phyloP scores from a whole-genome alignment of 92 coral and sea anemone genomes.

The Porites cylindrica region DNA sequence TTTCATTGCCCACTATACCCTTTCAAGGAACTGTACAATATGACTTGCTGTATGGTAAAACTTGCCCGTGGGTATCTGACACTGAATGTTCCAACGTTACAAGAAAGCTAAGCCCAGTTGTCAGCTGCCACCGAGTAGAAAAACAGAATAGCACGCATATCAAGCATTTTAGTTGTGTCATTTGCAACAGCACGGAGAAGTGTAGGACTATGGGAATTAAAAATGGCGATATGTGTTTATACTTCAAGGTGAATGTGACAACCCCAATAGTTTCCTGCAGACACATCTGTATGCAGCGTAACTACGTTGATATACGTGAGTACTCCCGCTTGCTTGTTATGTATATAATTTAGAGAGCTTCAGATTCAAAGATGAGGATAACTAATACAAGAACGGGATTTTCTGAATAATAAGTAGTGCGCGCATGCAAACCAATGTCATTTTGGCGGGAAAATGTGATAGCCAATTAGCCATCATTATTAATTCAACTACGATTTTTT shows the following conservation, averaged over 20 bases:
- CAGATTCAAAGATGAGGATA: no score
- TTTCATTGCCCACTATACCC: constrained; percentile 1
- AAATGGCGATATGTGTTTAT: not conserved
- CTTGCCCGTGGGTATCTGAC: not conserved
- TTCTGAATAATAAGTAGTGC: no score
- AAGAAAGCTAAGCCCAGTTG: not conserved
- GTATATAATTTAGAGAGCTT: no score
- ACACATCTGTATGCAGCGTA: not conserved
- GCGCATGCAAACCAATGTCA: no score
- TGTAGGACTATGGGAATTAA: not conserved
- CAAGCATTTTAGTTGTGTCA: not conserved
- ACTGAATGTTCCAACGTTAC: not conserved
- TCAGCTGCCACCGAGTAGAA: not conserved
- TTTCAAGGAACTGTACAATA: constrained; percentile 19
- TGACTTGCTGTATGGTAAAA: not conserved
- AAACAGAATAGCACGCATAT: not conserved
- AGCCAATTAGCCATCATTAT: no score
- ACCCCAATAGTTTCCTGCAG: not conserved
- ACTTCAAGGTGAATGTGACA: not conserved
- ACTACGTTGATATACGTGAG: not conserved
- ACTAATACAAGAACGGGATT: no score
- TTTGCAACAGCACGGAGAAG: constrained; percentile 33
- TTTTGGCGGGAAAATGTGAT: no score
- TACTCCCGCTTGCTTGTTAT: not conserved
- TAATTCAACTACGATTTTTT: no score